Evolutionary conservation across 2,113 vertebrate species (phyloP).

Genomic region (Ploceus nigricollis): DNA sequence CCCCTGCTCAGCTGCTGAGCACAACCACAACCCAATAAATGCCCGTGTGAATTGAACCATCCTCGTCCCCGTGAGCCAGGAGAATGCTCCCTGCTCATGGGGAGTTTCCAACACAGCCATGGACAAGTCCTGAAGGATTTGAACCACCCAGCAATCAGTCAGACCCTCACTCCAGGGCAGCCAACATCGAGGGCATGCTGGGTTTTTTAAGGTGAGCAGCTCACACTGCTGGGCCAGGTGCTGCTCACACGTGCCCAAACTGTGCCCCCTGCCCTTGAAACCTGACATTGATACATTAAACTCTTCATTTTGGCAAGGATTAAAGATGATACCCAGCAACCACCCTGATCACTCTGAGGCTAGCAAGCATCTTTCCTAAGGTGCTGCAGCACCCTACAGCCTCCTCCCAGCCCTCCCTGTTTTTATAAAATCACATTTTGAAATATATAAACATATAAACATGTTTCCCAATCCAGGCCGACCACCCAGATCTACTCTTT

Average conservation of each 20-base stretch:
- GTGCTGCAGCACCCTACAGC: neutral
- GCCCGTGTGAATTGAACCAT: rapidly evolving
- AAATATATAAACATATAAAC: neutral
- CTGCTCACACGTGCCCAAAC: neutral
- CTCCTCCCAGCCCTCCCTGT: neutral
- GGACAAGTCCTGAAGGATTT: neutral
- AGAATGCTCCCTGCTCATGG: rapidly evolving
- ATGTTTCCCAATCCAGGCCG: neutral
- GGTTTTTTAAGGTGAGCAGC: neutral
- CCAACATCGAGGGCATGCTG: rapidly evolving
- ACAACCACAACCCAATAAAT: neutral
- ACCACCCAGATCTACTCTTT: neutral
- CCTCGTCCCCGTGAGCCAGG: rapidly evolving
- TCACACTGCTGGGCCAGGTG: neutral
- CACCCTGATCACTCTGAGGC: neutral
- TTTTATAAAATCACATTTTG: neutral
- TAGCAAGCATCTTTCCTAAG: neutral
- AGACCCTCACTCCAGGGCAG: neutral
- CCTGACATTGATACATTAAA: neutral
- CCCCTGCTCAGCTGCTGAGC: neutral
- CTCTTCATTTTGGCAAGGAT: neutral
- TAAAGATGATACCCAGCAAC: neutral
- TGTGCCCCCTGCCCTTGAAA: neutral
- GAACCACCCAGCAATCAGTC: neutral
- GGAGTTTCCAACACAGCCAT: neutral